Conservation (phyloP, 2,888 invertebrate genomes). For the Pogonocherus hispidulus region DNA sequence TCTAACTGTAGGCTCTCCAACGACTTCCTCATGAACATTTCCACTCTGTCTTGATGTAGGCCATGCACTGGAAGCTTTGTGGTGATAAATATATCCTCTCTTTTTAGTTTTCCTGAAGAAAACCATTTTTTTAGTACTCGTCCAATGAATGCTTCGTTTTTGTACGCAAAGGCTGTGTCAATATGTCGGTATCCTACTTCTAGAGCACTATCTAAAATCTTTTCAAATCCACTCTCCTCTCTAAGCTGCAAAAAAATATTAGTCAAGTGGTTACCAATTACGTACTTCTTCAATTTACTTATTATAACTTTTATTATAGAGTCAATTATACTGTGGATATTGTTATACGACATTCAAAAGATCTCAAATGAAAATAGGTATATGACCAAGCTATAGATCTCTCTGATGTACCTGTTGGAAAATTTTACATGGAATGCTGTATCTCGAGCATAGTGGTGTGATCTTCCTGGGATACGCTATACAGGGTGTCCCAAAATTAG, state of each 20-base stretch:
- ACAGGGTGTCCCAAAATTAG: too few relatives aligned
- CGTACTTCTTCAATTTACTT: too few relatives aligned
- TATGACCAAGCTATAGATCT: too few relatives aligned
- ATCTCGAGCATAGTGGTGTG: too few relatives aligned
- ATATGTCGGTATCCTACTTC: constrained; percentile 84
- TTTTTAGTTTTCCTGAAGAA: constrained; percentile 73
- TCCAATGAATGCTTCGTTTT: constrained; percentile 81
- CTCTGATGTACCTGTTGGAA: too few relatives aligned
- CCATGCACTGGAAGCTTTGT: constrained; percentile 57
- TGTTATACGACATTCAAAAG: too few relatives aligned
- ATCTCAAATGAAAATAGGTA: too few relatives aligned
- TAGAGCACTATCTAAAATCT: constrained; percentile 77
- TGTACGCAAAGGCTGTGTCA: constrained; percentile 82
- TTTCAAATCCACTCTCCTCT: constrained; percentile 74
- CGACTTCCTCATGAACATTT: constrained; percentile 48
- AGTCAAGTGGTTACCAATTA: background rate
- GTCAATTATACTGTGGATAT: too few relatives aligned
- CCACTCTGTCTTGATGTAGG: constrained; percentile 40
- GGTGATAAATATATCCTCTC: constrained; percentile 23
- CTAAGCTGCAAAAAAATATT: constrained; percentile 71
- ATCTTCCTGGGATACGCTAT: too few relatives aligned
- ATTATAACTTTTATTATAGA: too few relatives aligned
- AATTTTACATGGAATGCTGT: too few relatives aligned
- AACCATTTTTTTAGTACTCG: constrained; percentile 79
- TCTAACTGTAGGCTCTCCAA: constrained; percentile 50